Conservation (phyloP, 2,888 invertebrate genomes). For the Toxonevra muliebris region DNA sequence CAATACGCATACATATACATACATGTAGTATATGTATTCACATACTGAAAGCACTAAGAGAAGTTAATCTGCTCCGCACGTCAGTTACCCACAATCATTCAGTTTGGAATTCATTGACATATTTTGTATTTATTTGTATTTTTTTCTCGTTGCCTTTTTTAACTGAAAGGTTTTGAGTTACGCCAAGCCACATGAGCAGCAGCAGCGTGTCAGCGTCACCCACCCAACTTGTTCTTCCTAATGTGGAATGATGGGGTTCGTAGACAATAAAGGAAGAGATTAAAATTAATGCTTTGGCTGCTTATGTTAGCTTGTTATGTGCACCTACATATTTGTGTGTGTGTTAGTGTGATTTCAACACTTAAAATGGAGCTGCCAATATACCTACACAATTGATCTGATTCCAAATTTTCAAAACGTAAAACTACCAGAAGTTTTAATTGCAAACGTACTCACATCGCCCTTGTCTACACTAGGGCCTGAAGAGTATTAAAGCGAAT, state of each 20-base stretch:
- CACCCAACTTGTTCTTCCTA: slow-evolving; percentile 18
- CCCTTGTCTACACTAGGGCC: too few species aligned
- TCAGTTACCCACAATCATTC: slow-evolving; percentile 11
- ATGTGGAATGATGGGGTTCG: slow-evolving; percentile 15
- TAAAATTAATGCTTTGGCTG: slow-evolving; percentile 33
- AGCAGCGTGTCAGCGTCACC: background rate
- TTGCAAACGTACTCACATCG: too few species aligned
- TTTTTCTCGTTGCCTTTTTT: background rate
- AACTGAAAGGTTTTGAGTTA: slow-evolving; percentile 22
- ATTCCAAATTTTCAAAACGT: too few species aligned
- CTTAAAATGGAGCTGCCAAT: too few species aligned
- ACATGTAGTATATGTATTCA: too few species aligned
- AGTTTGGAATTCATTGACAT: slow-evolving; percentile 26
- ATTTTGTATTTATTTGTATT: slow-evolving; percentile 18
- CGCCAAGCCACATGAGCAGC: background rate
- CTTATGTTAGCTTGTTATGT: slow-evolving; percentile 18
- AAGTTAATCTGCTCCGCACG: slow-evolving; percentile 12
- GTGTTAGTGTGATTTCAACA: background rate
- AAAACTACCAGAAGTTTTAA: too few species aligned
- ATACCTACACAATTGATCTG: too few species aligned
- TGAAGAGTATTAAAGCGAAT: too few species aligned
- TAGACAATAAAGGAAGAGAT: slow-evolving; percentile 34
- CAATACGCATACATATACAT: background rate
- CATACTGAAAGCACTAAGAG: background rate
- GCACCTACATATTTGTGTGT: slow-evolving; percentile 20